Conservation (phyloP, 2,113 vertebrate species). For the Cacatua alba region DNA sequence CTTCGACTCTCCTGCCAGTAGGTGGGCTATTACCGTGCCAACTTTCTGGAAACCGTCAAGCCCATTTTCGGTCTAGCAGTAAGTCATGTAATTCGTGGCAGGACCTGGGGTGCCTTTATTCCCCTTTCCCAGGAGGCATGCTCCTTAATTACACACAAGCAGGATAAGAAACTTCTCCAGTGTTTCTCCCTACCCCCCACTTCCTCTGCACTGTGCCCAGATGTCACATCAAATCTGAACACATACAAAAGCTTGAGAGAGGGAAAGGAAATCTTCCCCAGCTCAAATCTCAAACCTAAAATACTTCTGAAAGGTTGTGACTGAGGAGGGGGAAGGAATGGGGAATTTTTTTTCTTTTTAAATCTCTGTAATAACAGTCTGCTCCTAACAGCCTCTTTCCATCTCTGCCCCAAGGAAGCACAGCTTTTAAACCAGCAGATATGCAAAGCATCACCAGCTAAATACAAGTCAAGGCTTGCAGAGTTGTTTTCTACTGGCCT, state of each 20-base stretch:
- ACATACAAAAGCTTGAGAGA: constrained; percentile 49
- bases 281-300: constrained; percentile 48
- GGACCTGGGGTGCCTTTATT: constrained; percentile 71
- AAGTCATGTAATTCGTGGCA: constrained; percentile 73
- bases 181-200: constrained; percentile 35
- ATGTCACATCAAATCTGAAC: constrained; percentile 66
- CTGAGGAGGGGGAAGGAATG: background rate
- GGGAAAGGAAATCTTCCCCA: constrained; percentile 53
- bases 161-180: constrained; percentile 46
- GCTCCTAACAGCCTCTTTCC: background rate
- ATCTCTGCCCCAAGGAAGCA: background rate
- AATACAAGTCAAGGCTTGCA: background rate
- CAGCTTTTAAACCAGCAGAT: background rate
- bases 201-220: constrained; percentile 48
- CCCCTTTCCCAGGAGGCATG: constrained; percentile 65
- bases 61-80: constrained; percentile 70
- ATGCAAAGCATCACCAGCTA: background rate
- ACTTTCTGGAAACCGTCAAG: constrained; percentile 77
- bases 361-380: background rate
- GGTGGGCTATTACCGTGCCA: constrained; percentile 61
- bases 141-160: constrained; percentile 61
- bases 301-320: constrained; percentile 50
- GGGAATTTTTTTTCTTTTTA: background rate
- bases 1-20: background rate
- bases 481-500: background rate